Percentiles rank a stretch among this genome's conserved stretches.
Conservation (phyloP, 2,113 vertebrate genomes). For the Protobothrops mucrosquamatus region DNA sequence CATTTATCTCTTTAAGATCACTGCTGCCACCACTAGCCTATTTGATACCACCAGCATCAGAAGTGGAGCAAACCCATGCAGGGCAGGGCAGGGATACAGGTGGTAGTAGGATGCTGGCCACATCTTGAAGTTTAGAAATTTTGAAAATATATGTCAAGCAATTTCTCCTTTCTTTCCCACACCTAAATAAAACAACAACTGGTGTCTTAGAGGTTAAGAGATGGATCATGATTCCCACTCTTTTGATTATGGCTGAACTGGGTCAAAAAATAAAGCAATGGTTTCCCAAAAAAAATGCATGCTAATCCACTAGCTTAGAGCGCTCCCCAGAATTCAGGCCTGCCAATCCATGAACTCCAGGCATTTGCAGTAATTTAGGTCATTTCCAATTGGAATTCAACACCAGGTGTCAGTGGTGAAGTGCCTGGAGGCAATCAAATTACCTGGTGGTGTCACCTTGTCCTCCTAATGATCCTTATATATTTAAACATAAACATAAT, state of each 20-base stretch:
- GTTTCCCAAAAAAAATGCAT: background rate
- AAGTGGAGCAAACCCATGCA: background rate
- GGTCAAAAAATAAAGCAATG: background rate
- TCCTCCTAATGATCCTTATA: slow-evolving; percentile 70
- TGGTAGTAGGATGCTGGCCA: background rate
- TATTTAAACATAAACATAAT: slow-evolving; percentile 68
- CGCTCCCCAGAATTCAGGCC: slow-evolving; percentile 20
- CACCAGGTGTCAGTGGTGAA: slow-evolving; percentile 61
- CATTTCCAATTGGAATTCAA: slow-evolving; percentile 61
- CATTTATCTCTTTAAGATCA: background rate
- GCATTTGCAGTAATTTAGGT: slow-evolving; percentile 50
- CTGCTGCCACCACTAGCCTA: background rate
- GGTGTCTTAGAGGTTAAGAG: too few relatives aligned
- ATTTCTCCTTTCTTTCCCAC: background rate
- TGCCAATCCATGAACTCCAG: slow-evolving; percentile 38
- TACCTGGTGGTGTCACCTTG: slow-evolving; percentile 70
- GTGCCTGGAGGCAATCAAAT: slow-evolving; percentile 65
- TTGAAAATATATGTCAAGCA: background rate
- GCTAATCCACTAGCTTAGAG: slow-evolving; percentile 14
- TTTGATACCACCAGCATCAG: background rate
- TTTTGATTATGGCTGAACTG: background rate
- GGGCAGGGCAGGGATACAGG: background rate
- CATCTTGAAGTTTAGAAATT: background rate
- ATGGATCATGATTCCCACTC: background rate
- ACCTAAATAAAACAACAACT: background rate